These are phyloP conservation scores for Arizona elegans DNA, from an alignment of 2,113 vertebrate species.

Conservation along the genomic window DNA sequence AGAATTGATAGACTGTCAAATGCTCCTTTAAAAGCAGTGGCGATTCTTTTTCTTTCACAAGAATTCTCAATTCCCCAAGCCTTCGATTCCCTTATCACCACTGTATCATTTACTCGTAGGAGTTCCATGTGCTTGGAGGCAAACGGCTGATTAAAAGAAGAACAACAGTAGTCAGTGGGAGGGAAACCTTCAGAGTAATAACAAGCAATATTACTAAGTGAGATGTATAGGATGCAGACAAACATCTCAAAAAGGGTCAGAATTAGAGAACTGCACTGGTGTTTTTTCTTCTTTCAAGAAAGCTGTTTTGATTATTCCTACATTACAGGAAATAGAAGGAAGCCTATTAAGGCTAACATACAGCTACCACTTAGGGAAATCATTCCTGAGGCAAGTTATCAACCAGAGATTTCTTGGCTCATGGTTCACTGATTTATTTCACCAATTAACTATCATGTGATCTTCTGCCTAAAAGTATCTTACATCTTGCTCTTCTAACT, in stretches of 20 bases:
- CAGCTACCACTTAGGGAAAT: background rate
- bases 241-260: background rate
- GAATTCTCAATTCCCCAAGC: background rate
- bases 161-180: background rate
- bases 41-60: constrained; percentile 15
- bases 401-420: background rate
- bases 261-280: background rate
- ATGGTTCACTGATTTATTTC: background rate
- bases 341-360: background rate
- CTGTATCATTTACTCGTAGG: constrained; percentile 22
- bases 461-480: background rate
- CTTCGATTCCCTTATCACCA: background rate
- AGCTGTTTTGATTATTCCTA: background rate
- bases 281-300: background rate
- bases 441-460: background rate
- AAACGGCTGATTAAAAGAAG: constrained; percentile 7
- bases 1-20: background rate
- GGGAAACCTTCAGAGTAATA: background rate
- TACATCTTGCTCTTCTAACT: background rate
- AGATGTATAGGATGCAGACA: background rate
- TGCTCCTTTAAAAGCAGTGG: background rate
- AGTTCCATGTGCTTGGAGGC: constrained; percentile 22
- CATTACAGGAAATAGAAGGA: background rate
- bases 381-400: background rate
- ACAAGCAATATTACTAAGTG: background rate